Conservation (phyloP, 2,797 vertebrate genomes). For the Bradypodion ventrale region DNA sequence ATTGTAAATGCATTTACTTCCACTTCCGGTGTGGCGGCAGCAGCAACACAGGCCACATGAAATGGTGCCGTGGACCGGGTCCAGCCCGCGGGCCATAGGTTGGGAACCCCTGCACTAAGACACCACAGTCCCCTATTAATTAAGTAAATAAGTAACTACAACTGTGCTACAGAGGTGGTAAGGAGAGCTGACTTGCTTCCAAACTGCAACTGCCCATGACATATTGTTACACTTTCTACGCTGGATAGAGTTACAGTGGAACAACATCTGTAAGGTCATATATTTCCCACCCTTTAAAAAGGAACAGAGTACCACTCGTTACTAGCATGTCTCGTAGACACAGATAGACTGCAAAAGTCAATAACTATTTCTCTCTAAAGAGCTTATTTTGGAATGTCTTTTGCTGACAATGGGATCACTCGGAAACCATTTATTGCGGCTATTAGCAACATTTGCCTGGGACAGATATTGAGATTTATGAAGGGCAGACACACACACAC, state of each 20-base stretch:
- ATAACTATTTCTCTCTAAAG: neutral
- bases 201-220: neutral
- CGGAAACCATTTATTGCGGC: slow-evolving; percentile 10
- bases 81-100: no score
- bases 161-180: no score
- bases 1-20: no score
- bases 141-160: no score
- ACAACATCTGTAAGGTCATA: neutral
- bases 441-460: slow-evolving; percentile 14
- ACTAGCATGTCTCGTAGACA: neutral
- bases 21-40: no score
- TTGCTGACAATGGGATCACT: slow-evolving; percentile 23
- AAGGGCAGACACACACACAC: neutral
- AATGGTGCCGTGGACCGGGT: no score
- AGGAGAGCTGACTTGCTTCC: neutral
- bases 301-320: neutral
- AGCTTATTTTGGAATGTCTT: neutral
- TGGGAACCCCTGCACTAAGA: no score
- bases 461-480: neutral
- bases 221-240: no score
- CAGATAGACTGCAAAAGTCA: neutral
- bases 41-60: no score
- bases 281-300: neutral
- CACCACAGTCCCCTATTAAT: no score
- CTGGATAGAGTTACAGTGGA: neutral